Evolutionary conservation across 2,888 invertebrate genomes (phyloP).

Genomic region (Busseola fusca): DNA sequence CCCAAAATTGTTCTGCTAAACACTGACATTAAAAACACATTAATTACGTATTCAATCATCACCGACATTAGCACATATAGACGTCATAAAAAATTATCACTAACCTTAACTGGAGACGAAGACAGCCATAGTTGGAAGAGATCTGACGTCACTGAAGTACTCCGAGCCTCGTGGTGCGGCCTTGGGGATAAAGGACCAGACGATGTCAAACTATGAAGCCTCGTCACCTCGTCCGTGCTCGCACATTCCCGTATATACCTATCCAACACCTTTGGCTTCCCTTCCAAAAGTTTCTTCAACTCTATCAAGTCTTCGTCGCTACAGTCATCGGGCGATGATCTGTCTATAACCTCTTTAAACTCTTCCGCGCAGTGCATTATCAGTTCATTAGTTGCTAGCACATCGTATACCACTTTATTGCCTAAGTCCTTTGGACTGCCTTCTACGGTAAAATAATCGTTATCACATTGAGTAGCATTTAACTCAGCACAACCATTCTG

Average conservation of each 20-base stretch:
- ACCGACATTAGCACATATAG: conserved; percentile 34
- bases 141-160: conserved; percentile 94
- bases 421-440: conserved; percentile 80
- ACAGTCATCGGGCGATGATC: conserved; percentile 81
- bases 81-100: conserved; percentile 66
- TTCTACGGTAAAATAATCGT: conserved; percentile 75
- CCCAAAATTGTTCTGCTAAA: conserved; percentile 33
- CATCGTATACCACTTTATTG: conserved; percentile 82
- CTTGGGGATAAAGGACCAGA: conserved; percentile 85
- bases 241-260: conserved; percentile 94
- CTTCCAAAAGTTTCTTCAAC: conserved; percentile 79
- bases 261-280: conserved; percentile 92
- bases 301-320: conserved; percentile 83
- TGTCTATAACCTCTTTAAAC: conserved; percentile 81
- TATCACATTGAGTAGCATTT: conserved; percentile 76
- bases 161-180: conserved; percentile 87
- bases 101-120: conserved; percentile 92
- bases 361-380: conserved; percentile 79
- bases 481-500: conserved; percentile 86
- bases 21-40: conserved; percentile 36
- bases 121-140: conserved; percentile 95
- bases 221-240: conserved; percentile 90
- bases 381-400: conserved; percentile 77
- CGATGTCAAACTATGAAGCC: conserved; percentile 89
- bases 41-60: conserved; percentile 41